A percentile compares a stretch with the other conserved stretches of the same genome.
phyloP scores from a whole-genome alignment of 2,888 invertebrate species.

The Auanema freiburgensis region DNA sequence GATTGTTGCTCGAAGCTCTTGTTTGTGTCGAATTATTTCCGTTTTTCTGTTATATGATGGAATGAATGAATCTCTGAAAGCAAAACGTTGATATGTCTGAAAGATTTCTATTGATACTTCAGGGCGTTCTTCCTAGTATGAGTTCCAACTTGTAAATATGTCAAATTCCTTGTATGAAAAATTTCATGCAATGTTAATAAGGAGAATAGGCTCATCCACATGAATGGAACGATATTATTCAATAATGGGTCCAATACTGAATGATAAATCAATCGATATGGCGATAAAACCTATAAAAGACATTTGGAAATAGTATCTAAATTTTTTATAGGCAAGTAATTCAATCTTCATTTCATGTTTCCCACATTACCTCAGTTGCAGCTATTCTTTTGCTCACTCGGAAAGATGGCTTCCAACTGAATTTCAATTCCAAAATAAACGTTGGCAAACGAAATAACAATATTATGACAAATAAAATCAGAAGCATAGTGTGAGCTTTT shows the following conservation, averaged over 20 bases:
- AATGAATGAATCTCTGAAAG: slow-evolving; percentile 43
- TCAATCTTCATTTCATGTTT: slow-evolving; percentile 8
- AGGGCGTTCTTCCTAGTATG: slow-evolving; percentile 28
- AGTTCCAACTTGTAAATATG: slow-evolving; percentile 42
- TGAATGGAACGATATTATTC: slow-evolving; percentile 58
- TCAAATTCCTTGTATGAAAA: slow-evolving; percentile 51
- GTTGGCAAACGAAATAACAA: slow-evolving; percentile 56
- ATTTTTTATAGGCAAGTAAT: slow-evolving; percentile 6
- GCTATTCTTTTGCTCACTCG: slow-evolving; percentile 49
- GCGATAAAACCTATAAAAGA: slow-evolving; percentile 52
- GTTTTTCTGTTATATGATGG: slow-evolving; percentile 45
- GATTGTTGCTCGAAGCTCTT: slow-evolving; percentile 54
- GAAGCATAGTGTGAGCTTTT: slow-evolving; percentile 50
- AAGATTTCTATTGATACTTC: slow-evolving; percentile 25
- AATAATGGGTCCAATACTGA: slow-evolving; percentile 60
- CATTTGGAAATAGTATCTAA: neutral
- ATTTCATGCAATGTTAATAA: slow-evolving; percentile 60
- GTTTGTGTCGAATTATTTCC: slow-evolving; percentile 53
- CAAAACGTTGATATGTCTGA: neutral
- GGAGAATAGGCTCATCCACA: slow-evolving; percentile 59
- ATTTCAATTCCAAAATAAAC: slow-evolving; percentile 56
- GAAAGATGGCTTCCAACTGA: slow-evolving; percentile 49
- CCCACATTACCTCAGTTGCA: slow-evolving; percentile 50
- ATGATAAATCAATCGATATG: slow-evolving; percentile 61
- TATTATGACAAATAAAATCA: slow-evolving; percentile 44